Evolutionary conservation across 2,888 invertebrate genomes (phyloP), one percentile per base, ranked within the genome.

Genomic region (Lasius fuliginosus): DNA sequence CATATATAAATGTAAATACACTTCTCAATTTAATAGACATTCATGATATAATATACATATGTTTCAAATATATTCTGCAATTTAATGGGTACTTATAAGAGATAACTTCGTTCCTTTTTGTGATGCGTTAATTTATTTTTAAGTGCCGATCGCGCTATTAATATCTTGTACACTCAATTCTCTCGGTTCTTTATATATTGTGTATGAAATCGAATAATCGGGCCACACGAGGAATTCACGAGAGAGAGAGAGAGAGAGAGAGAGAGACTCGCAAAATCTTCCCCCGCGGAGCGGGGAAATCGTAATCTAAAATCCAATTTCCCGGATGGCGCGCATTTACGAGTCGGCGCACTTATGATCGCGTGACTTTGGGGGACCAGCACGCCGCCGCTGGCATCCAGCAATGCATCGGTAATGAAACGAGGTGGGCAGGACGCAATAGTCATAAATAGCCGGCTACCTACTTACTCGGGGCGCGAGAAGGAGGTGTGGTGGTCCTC

Each of bases 391-490:
- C 71, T 86, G 85, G 90, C 91, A 90, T 92, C 92, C 91, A 87
- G 90, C 91, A 90, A 92, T 91, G 91, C 91, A 90, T 91, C 88
- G 89, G 84, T 93, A 93, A 93, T 92, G 92, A 92, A 93, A 92
- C 90, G 89, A 90, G 87, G 83, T 83, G 23, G 75, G 82, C 81
- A 83, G 85, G 85, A 89, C 89, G 91, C 91, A 90, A 91, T 90
- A 92, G 90, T 93, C 92, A 91, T 92, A 92, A 93, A 93, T 91
- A 91, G 88, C 88, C 69, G 73, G 90, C 92, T 91, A 91, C 91
- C 92, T 92, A 88, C 91, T 92, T 93, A 92, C 91, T 87, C 89
- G 87, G 77, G 76, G 64, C 86, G 86, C 82, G 58, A 85, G 79
- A 83, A 74, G 88, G 85, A 85, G 85, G 81, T 90, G 91, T 89